Evolutionary conservation across 2,888 invertebrate genomes (phyloP), one percentile per base, ranked within the genome.

Genomic region (Andrena bucephala): DNA sequence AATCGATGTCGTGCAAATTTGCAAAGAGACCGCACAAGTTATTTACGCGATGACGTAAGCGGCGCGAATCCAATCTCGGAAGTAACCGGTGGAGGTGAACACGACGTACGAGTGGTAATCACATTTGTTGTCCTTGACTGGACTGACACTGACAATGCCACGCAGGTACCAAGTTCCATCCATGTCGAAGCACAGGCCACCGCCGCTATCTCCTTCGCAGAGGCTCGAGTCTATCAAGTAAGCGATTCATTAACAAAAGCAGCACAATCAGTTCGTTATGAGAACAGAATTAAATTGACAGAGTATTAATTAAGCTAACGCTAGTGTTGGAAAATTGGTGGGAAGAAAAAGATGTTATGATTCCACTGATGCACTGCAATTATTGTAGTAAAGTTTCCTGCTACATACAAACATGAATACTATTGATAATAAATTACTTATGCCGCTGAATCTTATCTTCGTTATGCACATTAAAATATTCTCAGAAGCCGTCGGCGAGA

Each of bases 121-220:
- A 76, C 88, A 87, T 29, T 7, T 76, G 69, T 76, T 62, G 33
- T 62, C 33, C 31, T 74, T 85, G 36, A 77, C 84, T 6, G 89
- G 85, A n/a, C 88, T 87, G 10, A 89, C 89, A 69, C 90, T 90
- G 29, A 90, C 89, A 57, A 91, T 68, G 36, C 91, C 92, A 13
- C 87, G 90, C 3, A 91, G 79, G 67, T 90, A 91, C 88, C 86
- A 91, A 20, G 82, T 33, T 20, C 80, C 83, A 3, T 81, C 36
- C 59, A 73, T 83, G 69, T 86, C 59, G 78, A 91, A 91, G 50
- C 86, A 83, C 0, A 90, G 77, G 4, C 89, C 91, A 27, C 90
- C 89, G 2, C 89, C 90, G 31, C 90, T 90, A 82, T 91, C 89
- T 16, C 90, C 90, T 7, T 90, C 87, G 76, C 90, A 88, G 4